phyloP scores from a whole-genome alignment of 2,797 vertebrate genomes.

The Trachops cirrhosus region DNA sequence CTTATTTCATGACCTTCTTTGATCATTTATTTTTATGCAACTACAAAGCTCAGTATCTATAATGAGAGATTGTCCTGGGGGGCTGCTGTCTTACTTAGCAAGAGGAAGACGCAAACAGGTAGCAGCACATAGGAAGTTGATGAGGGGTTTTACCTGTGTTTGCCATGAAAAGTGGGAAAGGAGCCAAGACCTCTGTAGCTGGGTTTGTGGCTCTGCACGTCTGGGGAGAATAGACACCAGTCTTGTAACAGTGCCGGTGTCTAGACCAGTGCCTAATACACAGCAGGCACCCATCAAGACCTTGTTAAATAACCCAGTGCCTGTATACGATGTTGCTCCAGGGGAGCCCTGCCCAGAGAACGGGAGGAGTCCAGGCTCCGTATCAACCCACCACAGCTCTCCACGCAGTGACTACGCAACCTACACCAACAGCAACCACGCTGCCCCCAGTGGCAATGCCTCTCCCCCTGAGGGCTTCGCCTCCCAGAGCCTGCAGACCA shows the following conservation, averaged over 20 bases:
- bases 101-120: background rate
- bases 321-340: conserved; percentile 76
- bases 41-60: background rate
- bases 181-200: background rate
- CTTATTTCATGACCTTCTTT: background rate
- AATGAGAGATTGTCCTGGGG: background rate
- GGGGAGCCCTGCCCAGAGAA: conserved; percentile 95
- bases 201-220: background rate
- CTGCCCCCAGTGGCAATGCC: conserved; percentile 81
- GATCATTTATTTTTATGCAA: background rate
- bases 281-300: background rate
- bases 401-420: conserved; percentile 94
- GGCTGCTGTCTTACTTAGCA: background rate
- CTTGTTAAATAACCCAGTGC: background rate
- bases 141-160: background rate
- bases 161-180: background rate
- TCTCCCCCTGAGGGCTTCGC: conserved; percentile 85
- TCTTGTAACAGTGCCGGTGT: background rate
- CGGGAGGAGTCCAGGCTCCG: conserved; percentile 94
- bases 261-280: background rate
- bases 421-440: conserved; percentile 88
- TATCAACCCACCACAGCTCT: conserved; percentile 97
- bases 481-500: conserved; percentile 88
- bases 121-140: background rate
- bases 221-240: background rate